Conservation (phyloP, 2,797 vertebrate species). For the Petrocephalus sullivani region DNA sequence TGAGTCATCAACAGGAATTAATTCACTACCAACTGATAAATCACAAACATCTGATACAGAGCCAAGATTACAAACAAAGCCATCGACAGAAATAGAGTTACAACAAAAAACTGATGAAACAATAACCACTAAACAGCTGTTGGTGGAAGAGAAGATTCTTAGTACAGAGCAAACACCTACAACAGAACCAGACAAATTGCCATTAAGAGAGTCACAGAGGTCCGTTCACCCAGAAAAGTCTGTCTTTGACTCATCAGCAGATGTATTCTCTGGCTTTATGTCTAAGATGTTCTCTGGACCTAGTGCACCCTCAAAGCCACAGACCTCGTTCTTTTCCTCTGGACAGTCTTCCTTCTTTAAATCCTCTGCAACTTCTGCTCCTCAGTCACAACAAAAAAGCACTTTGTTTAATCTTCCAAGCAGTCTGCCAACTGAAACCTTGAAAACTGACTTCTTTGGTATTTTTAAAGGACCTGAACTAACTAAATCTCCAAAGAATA, state of each 20-base stretch:
- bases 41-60: background rate
- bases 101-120: background rate
- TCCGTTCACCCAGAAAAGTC: slow-evolving; percentile 61
- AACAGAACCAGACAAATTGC: slow-evolving; percentile 18
- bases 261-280: slow-evolving; percentile 85
- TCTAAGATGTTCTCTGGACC: slow-evolving; percentile 77
- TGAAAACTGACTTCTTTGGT: slow-evolving; percentile 76
- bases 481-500: slow-evolving; percentile 49
- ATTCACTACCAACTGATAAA: background rate
- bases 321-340: slow-evolving; percentile 70
- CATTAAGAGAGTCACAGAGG: slow-evolving; percentile 54
- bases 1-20: background rate
- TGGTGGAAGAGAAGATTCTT: slow-evolving; percentile 3
- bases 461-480: slow-evolving; percentile 73
- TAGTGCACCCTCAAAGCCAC: slow-evolving; percentile 66
- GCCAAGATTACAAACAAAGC: background rate
- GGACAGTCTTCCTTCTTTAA: slow-evolving; percentile 65
- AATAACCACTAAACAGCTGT: background rate
- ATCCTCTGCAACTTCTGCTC: slow-evolving; percentile 50
- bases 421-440: slow-evolving; percentile 64
- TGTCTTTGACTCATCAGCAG: slow-evolving; percentile 57
- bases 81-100: background rate
- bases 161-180: slow-evolving; percentile 23
- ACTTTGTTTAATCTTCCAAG: slow-evolving; percentile 78
- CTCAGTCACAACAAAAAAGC: slow-evolving; percentile 71